A percentile compares a stretch with the other conserved stretches of the same genome.
phyloP scores from a whole-genome alignment of 37 sponge, comb jelly and placozoan genomes.

The Diacarnus erythraeanus region DNA sequence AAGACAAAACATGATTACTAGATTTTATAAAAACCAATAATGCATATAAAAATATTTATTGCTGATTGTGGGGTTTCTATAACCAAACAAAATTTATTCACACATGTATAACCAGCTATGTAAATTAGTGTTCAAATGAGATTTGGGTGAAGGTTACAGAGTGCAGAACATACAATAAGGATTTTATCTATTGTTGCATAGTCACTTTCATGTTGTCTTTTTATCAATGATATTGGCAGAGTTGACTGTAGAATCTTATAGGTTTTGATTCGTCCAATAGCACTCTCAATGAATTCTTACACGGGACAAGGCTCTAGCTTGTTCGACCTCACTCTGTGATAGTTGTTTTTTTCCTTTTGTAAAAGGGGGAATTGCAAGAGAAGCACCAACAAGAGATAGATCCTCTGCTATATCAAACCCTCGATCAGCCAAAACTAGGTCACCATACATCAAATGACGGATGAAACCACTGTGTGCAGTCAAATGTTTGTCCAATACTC shows the following conservation, averaged over 20 bases:
- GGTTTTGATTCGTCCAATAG: background rate
- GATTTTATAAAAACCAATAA: background rate
- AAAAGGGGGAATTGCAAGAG: too few species aligned
- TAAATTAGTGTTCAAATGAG: slow-evolving; percentile 18
- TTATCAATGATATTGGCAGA: slow-evolving; percentile 21
- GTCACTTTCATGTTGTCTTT: slow-evolving; percentile 22
- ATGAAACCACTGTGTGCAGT: slow-evolving; percentile 27
- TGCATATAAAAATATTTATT: background rate
- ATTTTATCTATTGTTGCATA: slow-evolving; percentile 17
- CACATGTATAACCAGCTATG: too few species aligned
- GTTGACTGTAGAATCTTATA: slow-evolving; percentile 19
- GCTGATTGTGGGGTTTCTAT: too few species aligned
- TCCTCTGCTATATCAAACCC: slow-evolving; percentile 36
- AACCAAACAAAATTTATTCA: too few species aligned
- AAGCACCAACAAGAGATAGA: slow-evolving; percentile 28
- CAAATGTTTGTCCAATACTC: slow-evolving; percentile 42
- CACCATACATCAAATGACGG: slow-evolving; percentile 18
- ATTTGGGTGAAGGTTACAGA: slow-evolving; percentile 22
- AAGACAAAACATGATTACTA: background rate
- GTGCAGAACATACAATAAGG: slow-evolving; percentile 32
- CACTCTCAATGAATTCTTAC: background rate
- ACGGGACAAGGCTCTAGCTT: slow-evolving; percentile 28
- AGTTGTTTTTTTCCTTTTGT: slow-evolving; percentile 35
- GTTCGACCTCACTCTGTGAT: slow-evolving; percentile 29
- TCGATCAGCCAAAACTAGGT: too few species aligned